These are phyloP conservation scores for Actenoides hombroni DNA, from an alignment of 2,113 vertebrate genomes.

Conservation along the genomic window DNA sequence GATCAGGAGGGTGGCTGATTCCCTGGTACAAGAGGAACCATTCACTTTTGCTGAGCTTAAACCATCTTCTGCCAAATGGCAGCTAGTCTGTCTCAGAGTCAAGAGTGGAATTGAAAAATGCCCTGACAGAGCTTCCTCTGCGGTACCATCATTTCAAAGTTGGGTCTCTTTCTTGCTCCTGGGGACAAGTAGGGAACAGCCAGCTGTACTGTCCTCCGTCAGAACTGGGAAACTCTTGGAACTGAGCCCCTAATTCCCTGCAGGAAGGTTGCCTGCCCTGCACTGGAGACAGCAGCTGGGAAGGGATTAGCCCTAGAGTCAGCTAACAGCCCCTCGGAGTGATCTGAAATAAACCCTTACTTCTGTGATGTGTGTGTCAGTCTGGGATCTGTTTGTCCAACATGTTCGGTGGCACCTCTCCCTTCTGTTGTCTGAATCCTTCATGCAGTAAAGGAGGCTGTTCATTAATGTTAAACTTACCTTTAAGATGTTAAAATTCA, in stretches of 20 bases:
- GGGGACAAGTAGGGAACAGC: neutral
- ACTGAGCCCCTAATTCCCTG: neutral
- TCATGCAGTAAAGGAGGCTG: neutral
- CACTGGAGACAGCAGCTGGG: neutral
- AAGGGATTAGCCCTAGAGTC: neutral
- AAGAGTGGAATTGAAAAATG: neutral
- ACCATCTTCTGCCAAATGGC: neutral
- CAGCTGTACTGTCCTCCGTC: neutral
- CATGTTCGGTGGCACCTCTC: rapidly evolving
- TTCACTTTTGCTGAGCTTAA: neutral
- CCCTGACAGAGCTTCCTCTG: neutral
- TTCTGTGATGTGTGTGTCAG: neutral
- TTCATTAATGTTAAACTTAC: neutral
- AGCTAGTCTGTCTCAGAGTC: neutral
- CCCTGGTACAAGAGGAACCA: neutral
- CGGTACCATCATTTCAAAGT: neutral
- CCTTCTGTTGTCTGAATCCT: neutral
- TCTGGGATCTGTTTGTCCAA: neutral
- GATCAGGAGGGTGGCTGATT: neutral
- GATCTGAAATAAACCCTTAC: neutral
- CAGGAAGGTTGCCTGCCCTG: neutral
- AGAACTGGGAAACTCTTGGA: neutral
- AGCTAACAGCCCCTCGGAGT: neutral
- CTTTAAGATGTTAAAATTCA: neutral
- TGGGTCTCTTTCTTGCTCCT: neutral